Percentiles rank a stretch among this genome's conserved stretches.
Conservation (phyloP, 2,888 invertebrate species). For the Holacanthella duospinosa region DNA sequence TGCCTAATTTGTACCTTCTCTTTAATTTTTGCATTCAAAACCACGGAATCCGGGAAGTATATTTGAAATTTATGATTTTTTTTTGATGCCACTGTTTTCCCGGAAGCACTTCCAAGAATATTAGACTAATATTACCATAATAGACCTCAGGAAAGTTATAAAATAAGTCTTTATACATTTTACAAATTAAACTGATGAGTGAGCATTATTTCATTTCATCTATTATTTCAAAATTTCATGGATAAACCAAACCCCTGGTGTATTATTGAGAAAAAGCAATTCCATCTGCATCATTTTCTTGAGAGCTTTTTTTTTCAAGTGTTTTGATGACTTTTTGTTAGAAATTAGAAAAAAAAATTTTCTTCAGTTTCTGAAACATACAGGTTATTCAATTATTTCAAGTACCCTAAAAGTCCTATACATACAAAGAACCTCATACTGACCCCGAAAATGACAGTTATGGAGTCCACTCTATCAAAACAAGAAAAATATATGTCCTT, state of each 20-base stretch:
- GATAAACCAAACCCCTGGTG: no score
- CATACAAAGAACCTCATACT: background rate
- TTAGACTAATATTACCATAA: no score
- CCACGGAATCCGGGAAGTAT: background rate
- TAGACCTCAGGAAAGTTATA: no score
- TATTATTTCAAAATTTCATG: background rate
- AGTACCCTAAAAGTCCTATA: background rate
- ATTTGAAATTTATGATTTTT: no score
- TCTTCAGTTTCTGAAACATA: background rate
- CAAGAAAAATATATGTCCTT: background rate
- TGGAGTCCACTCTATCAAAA: constrained; percentile 1
- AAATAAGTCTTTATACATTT: no score
- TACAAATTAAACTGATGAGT: no score
- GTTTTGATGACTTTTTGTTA: background rate
- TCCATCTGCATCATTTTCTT: no score
- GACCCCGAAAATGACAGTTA: background rate
- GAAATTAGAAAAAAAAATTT: background rate
- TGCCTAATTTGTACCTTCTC: background rate
- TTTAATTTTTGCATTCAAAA: background rate
- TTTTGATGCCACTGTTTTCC: no score
- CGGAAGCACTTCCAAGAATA: constrained; percentile 1
- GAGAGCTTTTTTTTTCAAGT: no score
- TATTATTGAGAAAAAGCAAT: no score
- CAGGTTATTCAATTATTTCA: background rate
- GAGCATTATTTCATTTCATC: background rate